Evolutionary conservation across 1,140 invertebrate species (phyloP).

Genomic region (Aphis gossypii): DNA sequence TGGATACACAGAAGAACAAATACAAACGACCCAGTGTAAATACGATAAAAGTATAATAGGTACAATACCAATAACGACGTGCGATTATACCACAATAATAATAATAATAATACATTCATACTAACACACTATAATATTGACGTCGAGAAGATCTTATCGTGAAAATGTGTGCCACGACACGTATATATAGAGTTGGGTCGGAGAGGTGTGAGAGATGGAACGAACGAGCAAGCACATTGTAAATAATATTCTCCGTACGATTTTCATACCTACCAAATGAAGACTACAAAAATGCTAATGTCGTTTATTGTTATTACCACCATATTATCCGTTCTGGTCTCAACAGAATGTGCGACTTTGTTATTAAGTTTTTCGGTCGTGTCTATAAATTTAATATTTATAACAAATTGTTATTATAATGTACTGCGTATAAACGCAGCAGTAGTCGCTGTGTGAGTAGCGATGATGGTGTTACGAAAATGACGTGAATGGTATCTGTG

Average conservation of each 20-base stretch:
- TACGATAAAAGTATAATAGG: background rate
- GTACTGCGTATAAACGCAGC: too few species aligned
- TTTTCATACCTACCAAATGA: slow-evolving; percentile 23
- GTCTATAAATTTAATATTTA: background rate
- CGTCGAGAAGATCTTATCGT: slow-evolving; percentile 27
- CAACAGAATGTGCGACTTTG: background rate
- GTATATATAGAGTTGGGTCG: background rate
- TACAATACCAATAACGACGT: background rate
- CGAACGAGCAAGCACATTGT: background rate
- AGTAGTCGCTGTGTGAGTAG: background rate
- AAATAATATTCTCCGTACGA: background rate
- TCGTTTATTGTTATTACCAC: background rate
- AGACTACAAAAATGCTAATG: slow-evolving; percentile 41
- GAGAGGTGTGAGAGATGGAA: background rate
- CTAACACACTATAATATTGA: background rate
- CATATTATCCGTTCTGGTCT: slow-evolving; percentile 6
- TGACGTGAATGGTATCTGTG: background rate
- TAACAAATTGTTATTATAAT: background rate
- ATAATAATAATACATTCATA: slow-evolving; percentile 1
- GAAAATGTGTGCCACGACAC: slow-evolving; percentile 25
- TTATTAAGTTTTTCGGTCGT: background rate
- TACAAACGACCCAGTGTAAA: background rate
- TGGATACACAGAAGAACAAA: background rate
- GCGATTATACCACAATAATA: background rate
- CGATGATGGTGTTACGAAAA: background rate